Evolutionary conservation across 2,797 vertebrate species (phyloP), one percentile per base, ranked within the genome.

Genomic region (Mormyrus hasselquistii): DNA sequence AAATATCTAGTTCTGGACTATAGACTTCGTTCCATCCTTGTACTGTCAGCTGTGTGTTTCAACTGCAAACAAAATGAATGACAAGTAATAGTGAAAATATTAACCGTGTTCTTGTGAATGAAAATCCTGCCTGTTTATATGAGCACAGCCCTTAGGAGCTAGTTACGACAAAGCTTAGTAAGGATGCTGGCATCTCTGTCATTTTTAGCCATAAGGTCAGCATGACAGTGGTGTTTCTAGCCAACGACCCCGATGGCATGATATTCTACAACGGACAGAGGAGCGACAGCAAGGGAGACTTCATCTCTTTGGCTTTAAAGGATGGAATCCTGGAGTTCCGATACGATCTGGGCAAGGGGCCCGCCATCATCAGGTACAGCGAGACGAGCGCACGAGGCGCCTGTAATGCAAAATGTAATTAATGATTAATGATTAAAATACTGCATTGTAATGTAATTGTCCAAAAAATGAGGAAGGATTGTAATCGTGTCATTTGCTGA

Each of bases 231-330:
- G 95, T 98, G 12, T 97, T 99, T 93, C 95, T 98, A 95, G 96
- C 98, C 90, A 97, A 95, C 4, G 95, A 94, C 65, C 97, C 97
- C 90, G 96, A 94, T 0, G 99, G 99, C 57, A 88, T 99, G 93
- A 97, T 99, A 90, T 97, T 99, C 94, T 99, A 99, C 96, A 99
- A 99, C 0, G 99, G 99, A 0, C 98, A 99, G 92, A 98, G 97
- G 92, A 96, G 95, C 0, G 99, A 99, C 0, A 97, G 98, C 83
- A 97, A 96, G 89, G 99, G 98, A 2, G 99, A 99, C 94, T 99
- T 99, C 8, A 97, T 99, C 90, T 99, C 98, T 0, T 94, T 99
- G 92, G 96, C 97, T 0, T 92, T 99, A 83, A 97, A 94, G 0
- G 92, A 97, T 0, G 96, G 96, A 0, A 94, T 96, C 93, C 94